Evolutionary conservation across 2,797 vertebrate genomes (phyloP), one percentile per base, ranked within the genome.

Genomic region (Cryptoblepharus egeriae): DNA sequence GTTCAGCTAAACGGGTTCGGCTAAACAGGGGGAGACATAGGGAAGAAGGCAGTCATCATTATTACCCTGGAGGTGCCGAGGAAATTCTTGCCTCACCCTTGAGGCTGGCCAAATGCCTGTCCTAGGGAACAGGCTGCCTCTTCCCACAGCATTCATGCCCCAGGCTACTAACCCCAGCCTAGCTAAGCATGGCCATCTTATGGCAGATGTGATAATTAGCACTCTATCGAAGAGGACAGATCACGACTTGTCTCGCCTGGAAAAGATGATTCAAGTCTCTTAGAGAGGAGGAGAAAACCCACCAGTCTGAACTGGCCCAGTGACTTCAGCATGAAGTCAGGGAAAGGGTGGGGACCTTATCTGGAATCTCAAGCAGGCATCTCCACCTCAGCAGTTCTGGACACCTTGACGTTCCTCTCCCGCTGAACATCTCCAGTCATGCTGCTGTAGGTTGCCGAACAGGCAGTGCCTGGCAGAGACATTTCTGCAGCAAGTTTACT

Each of bases 401-500:
- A 86, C 90, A 89, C 81, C 82, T 91, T 91, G 90, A 71, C 88
- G 93, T 94, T 93, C 83, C 90, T 82, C 91, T 89, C 85, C 85
- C 88, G 77, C 74, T 57, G 16, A 57, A 85, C 74, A 81, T 55
- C 90, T 83, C 61, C 30, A 18, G 28, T 91, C 28, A 35, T 85
- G 91, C 87, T 90, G 80, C 82, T 26, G 86, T 18, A 77, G 76
- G 89, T 85, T 92, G 88, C 88, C 80, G 91, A 89, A 80, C 70
- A 91, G 35, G 12, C 11, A 42, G 52, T 39, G 35, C 81, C 86
- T 91, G 77, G 91, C 80, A 72, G 88, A 0, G n/a, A 72, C 88
- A 87, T 91, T 89, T 88, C 86, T 90, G 91, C 83, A 57, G 82
- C 90, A 90, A 94, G 87, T 1, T 83, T 79, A 90, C 87, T 83